A percentile compares a stretch with the other conserved stretches of the same genome.
Evolutionary conservation across 2,797 vertebrate species (phyloP).

Genomic region (Rousettus madagascariensis): DNA sequence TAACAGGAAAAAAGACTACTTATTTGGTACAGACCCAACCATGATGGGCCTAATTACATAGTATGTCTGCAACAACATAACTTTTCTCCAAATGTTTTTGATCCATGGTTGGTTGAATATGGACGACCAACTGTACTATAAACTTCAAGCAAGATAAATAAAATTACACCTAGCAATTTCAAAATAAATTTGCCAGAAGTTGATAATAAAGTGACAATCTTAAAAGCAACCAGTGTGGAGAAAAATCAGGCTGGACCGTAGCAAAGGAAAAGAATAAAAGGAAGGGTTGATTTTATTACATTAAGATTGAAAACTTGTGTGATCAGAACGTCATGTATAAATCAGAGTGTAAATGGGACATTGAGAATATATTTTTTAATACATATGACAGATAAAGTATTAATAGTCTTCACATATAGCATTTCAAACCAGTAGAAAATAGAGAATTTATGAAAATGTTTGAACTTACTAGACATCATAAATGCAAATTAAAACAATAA

Average conservation of each 20-base stretch:
- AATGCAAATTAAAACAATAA: conserved; percentile 5
- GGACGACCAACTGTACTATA: not conserved
- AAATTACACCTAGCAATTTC: not conserved
- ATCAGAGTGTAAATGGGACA: not conserved
- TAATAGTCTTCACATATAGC: not conserved
- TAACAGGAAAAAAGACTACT: not conserved
- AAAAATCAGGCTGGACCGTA: not conserved
- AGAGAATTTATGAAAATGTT: not conserved
- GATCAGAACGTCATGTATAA: not conserved
- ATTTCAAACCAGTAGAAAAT: not conserved
- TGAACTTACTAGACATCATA: not conserved
- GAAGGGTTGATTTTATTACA: not conserved
- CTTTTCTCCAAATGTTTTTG: not conserved
- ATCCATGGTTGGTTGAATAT: not conserved
- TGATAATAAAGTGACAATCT: not conserved
- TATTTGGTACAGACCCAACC: not conserved
- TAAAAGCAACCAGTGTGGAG: not conserved
- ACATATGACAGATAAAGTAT: not conserved
- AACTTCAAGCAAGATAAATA: not conserved
- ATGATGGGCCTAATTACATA: not conserved
- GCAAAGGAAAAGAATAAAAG: not conserved
- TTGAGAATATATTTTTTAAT: not conserved
- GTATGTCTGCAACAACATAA: not conserved
- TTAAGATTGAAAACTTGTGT: not conserved
- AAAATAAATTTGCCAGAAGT: conserved; percentile 43